These are phyloP conservation scores for Unio delphinus DNA, from an alignment of 2,888 invertebrate species.

Conservation along the genomic window DNA sequence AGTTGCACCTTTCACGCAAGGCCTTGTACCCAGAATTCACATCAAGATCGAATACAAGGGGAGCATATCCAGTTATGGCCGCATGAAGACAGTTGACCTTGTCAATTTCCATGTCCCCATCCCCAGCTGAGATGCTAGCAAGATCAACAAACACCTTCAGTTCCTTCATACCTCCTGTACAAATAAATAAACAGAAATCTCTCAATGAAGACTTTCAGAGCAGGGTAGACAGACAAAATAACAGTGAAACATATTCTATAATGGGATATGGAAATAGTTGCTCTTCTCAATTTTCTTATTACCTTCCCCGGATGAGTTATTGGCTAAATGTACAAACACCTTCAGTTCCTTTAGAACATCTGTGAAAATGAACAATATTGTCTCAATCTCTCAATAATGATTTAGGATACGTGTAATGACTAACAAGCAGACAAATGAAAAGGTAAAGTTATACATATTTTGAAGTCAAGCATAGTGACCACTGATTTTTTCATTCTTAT, in stretches of 20 bases:
- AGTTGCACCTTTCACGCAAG: constrained; percentile 11
- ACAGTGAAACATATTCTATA: constrained; percentile 33
- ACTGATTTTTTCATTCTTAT: constrained; percentile 39
- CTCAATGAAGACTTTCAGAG: constrained; percentile 38
- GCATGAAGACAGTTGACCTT: constrained; percentile 49
- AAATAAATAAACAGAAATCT: constrained; percentile 16
- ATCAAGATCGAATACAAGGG: constrained; percentile 51
- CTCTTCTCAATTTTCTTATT: constrained; percentile 39
- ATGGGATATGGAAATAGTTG: too few species aligned
- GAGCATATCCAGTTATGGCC: constrained; percentile 52
- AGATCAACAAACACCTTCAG: constrained; percentile 56
- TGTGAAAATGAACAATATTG: background rate
- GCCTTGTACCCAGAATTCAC: too few species aligned
- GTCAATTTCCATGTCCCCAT: constrained; percentile 46
- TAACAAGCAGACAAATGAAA: too few species aligned
- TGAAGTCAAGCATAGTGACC: too few species aligned
- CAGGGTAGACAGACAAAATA: constrained; percentile 48
- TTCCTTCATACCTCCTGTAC: constrained; percentile 38
- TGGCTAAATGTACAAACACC: constrained; percentile 56
- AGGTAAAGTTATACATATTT: too few species aligned
- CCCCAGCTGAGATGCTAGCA: constrained; percentile 62
- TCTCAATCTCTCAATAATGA: too few species aligned
- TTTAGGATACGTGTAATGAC: too few species aligned
- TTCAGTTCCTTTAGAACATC: constrained; percentile 38
- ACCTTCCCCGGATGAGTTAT: constrained; percentile 58